Percentiles rank a stretch among this genome's conserved stretches.
Evolutionary conservation across 2,113 vertebrate species (phyloP).

Genomic region (Empidonax traillii): DNA sequence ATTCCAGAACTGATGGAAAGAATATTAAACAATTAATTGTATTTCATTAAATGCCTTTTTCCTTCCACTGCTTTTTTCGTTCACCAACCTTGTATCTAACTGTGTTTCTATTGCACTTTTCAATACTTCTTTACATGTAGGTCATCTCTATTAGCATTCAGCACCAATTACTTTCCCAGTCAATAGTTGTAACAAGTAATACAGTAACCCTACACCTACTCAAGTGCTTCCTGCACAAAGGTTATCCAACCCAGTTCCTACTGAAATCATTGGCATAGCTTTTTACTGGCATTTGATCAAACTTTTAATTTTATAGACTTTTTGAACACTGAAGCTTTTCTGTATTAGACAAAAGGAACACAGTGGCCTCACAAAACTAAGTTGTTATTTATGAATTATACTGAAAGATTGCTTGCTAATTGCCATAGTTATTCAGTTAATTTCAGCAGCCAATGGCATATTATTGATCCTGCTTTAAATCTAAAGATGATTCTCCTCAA

Average conservation of each 20-base stretch:
- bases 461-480: constrained; percentile 18
- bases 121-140: background rate
- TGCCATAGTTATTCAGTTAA: background rate
- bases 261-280: background rate
- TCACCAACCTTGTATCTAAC: background rate
- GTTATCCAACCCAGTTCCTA: background rate
- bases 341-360: background rate
- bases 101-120: background rate
- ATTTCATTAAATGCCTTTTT: background rate
- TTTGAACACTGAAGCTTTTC: background rate
- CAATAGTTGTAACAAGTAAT: background rate
- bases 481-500: background rate
- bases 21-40: background rate
- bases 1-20: background rate
- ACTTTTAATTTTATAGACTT: background rate
- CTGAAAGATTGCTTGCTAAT: background rate
- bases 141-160: background rate
- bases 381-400: background rate
- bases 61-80: background rate
- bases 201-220: background rate
- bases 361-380: background rate
- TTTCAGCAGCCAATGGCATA: background rate
- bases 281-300: background rate
- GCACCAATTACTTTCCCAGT: background rate
- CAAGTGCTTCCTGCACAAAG: background rate